Base-by-base conservation (phyloP, 2,888 invertebrate genomes). In the Metallyticus violacea region DNA sequence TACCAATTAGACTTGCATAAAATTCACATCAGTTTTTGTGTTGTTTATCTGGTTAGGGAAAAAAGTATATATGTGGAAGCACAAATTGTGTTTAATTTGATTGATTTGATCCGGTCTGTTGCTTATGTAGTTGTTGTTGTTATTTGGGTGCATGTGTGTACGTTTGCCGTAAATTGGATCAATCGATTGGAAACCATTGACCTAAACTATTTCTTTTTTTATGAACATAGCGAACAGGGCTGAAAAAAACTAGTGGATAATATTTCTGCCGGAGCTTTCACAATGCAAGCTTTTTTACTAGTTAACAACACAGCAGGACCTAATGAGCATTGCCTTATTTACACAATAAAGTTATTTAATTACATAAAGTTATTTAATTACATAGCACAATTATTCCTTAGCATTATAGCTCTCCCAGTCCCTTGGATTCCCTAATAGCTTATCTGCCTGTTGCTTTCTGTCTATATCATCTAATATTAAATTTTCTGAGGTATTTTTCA, bases 21-120 rank as follows among this genome's bases (percentile, higher is more conserved):
- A 81, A 81, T 81, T 81, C 30, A 81, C 81, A 81, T 15, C 30
- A 30, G 81, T 81, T 81, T 81, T 81, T 22, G 77, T 76, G 84
- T 77, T 84, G 78, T 84, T 84, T 78, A 84, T 78, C 84, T 84
- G 77, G 28, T 84, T 76, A 82, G 40, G 22, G 40, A 62, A 62
- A 62, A 40, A 62, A 82, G 62, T 62, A 82, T 26, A 81, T 82
- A 82, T 82, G 76, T 27, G 40, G 25, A 82, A 62, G 82, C 81
- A 81, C 81, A 81, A 86, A 86, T 86, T 86, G 86, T 81, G 28
- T 81, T 77, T 86, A 86, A 86, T 86, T 86, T 86, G 86, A 81
- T 76, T 86, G 86, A 86, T 86, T 81, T 85, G 81, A 81, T 25
- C 29, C 81, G 81, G 29, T n/a, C 79, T 27, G 62, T 30, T 78